Base-by-base conservation (phyloP, 1,140 invertebrate genomes). In the Monochamus saltuarius region DNA sequence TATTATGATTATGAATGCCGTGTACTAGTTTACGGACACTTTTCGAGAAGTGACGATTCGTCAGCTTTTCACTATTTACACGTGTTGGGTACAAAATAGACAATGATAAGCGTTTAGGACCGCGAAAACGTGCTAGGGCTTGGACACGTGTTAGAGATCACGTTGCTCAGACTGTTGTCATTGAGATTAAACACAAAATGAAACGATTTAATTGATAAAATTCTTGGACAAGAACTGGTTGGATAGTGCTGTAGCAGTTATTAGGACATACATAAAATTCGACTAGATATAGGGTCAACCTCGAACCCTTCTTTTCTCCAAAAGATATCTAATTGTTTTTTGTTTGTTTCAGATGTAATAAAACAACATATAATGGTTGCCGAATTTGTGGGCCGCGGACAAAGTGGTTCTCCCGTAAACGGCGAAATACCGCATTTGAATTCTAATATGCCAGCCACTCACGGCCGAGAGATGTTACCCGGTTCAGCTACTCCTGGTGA, bases 361-460 rank as follows among this genome's bases (percentile, higher is more conserved):
- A 84, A 84, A 80, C 86, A 86, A 82, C 86, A 83, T 84, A 90
- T 87, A 83, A 90, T 90, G 89, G 89, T 91, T 80, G 89, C 88
- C 79, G 88, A 90, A 81, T 88, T 89, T 75, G 87, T 90, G 70
- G 80, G 85, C 76, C 87, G 86, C 66, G 87, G 88, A 77, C 84
- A 84, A 62, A 84, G 80, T 83, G 83, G 82, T 76, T 86, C 83
- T 73, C 84, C 83, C 62, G 83, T 85, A 63, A 86, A 85, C 77
- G 84, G 84, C 79, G 84, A 85, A 79, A 82, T 83, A 62, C 83
- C 83, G 63, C 82, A 79, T 68, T 73, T 83, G 66, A 84, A 82
- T 72, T 79, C 73, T 50, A 83, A 71, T 61, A 83, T 83, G 79
- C 82, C 82, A 67, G 75, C 77, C 51, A 79, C 77, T 59, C 82